phyloP scores from a whole-genome alignment of 2,797 vertebrate genomes.

The Ficedula albicollis region DNA sequence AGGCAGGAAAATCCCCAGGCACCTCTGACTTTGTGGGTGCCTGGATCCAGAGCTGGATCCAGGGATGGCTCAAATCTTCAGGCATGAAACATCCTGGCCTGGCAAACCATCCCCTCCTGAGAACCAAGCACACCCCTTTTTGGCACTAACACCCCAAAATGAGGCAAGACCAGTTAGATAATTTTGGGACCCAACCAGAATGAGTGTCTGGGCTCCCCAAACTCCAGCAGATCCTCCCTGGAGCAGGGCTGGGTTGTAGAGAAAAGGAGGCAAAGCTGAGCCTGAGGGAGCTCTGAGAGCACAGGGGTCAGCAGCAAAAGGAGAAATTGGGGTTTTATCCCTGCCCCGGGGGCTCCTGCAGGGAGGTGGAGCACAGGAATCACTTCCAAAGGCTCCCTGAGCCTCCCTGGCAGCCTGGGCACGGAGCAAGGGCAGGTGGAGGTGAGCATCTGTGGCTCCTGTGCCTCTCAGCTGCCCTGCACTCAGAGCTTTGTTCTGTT shows the following conservation, averaged over 20 bases:
- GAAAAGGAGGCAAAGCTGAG: background rate
- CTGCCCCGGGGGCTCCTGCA: background rate
- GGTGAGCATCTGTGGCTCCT: background rate
- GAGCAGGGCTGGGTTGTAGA: fast-evolving
- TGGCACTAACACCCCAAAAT: background rate
- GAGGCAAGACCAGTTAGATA: background rate
- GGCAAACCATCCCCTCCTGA: fast-evolving
- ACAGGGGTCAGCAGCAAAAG: background rate
- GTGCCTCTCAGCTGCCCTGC: background rate
- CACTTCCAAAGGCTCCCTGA: background rate
- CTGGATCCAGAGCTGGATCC: background rate
- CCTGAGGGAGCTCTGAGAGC: background rate
- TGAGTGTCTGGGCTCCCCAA: fast-evolving
- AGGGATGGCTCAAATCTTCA: background rate
- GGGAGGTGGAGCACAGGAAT: background rate
- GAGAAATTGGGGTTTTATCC: background rate
- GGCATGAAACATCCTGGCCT: background rate
- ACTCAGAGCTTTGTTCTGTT: background rate
- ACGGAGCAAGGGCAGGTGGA: background rate
- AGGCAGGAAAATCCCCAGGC: background rate
- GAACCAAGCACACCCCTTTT: background rate
- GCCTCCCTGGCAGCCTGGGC: background rate
- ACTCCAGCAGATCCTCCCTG: background rate
- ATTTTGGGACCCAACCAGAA: background rate
- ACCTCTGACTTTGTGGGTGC: background rate